Base-by-base conservation (phyloP, 2,888 invertebrate genomes). In the Shargacucullia verbasci region DNA sequence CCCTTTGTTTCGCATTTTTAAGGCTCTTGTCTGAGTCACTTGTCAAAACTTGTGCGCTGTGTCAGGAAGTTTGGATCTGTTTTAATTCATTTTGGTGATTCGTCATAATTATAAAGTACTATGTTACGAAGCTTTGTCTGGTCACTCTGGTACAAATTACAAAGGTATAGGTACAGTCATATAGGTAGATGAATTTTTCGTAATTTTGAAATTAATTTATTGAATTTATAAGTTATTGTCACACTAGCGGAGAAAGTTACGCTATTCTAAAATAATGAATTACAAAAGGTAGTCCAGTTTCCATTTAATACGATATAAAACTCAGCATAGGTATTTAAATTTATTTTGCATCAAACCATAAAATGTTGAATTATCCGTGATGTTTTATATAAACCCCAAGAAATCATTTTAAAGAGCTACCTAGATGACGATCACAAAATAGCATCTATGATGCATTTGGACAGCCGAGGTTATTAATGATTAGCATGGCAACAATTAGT, bases 1-100 rank as follows among this genome's bases (percentile, higher is more conserved):
- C 70, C 78, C 73, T 76, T 67, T 83, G 81, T 81, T 85, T 86
- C 39, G 62, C 57, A 50, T 57, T 68, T 66, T 62, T 68, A 47
- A 67, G 20, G 7, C 45, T 40, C 52, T 61, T 53, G 46, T 57
- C 67, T 49, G 52, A 53, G 47, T 12, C 6, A 39, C 49, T n/a
- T 60, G 55, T 60, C 55, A 41, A 45, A 57, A 53, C 4, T 29
- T 39, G 35, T 37, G 6, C 20, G 6, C 13, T 33, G 14, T 46
- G 15, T 33, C 45, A 50, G 33, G 41, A 68, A 53, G 37, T 53
- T 56, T 14, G 11, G n/a, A n/a, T n/a, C 35, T 37, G 33, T 49
- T 46, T 29, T 38, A 20, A 41, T 65, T 43, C 27, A 38, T 39
- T 31, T 38, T 29, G 40, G n/a, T 57, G 48, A 34, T 50, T 43